Conservation (phyloP, 1,140 invertebrate genomes). For the Wiebesia pumilae region DNA sequence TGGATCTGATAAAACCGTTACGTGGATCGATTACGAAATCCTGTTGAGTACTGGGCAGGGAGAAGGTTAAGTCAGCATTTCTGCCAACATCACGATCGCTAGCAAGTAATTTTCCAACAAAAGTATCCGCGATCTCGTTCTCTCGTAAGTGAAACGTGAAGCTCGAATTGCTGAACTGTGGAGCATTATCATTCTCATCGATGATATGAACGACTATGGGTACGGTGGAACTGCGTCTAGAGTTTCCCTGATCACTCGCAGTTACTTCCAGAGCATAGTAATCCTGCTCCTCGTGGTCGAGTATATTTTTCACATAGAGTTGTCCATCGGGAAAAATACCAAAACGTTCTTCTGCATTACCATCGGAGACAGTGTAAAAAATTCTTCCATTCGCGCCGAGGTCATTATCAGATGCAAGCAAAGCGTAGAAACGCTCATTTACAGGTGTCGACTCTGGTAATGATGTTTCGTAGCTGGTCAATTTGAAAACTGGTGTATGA, state of each 20-base stretch:
- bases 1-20: constrained; percentile 93
- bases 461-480: constrained; percentile 93
- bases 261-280: constrained; percentile 91
- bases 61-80: constrained; percentile 94
- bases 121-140: constrained; percentile 91
- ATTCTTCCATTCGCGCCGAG: constrained; percentile 88
- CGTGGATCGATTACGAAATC: constrained; percentile 92
- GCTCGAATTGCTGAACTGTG: constrained; percentile 89
- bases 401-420: constrained; percentile 89
- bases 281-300: constrained; percentile 93
- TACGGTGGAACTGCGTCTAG: constrained; percentile 87
- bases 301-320: constrained; percentile 85
- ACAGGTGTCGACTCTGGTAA: constrained; percentile 91
- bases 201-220: constrained; percentile 92
- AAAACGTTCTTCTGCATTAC: constrained; percentile 89
- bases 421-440: constrained; percentile 90
- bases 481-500: constrained; percentile 94
- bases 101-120: constrained; percentile 91
- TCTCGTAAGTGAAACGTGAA: constrained; percentile 91
- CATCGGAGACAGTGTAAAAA: constrained; percentile 87
- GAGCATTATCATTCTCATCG: constrained; percentile 97
- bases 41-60: constrained; percentile 83
- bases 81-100: constrained; percentile 92
- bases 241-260: constrained; percentile 85
- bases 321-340: constrained; percentile 93